These are phyloP conservation scores for Melanotaenia pygmaea DNA, from an alignment of 2,797 vertebrate genomes.

Conservation along the genomic window DNA sequence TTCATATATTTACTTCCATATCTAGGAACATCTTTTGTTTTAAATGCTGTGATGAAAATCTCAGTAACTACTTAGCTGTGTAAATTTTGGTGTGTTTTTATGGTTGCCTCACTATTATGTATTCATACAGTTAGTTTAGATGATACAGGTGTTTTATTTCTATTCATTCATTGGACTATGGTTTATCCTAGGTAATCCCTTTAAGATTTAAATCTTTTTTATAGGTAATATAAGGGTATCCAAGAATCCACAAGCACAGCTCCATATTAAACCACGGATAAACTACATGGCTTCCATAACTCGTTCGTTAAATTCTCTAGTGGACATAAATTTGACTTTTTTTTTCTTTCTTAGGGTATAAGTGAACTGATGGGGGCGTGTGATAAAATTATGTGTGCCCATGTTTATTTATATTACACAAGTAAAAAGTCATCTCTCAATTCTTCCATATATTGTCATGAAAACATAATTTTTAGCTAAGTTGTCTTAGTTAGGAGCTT, in stretches of 20 bases:
- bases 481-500: background rate
- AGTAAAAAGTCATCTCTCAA: background rate
- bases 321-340: background rate
- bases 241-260: background rate
- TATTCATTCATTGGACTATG: background rate
- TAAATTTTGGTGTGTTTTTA: background rate
- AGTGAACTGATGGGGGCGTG: too few species aligned
- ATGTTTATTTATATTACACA: too few species aligned
- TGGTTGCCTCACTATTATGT: background rate
- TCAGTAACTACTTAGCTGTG: background rate
- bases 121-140: background rate
- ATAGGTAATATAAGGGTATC: background rate
- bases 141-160: background rate
- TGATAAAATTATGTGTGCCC: too few species aligned
- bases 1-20: slow-evolving; percentile 9
- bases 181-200: background rate
- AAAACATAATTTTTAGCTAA: background rate
- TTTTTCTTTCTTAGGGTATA: too few species aligned
- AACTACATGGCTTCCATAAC: too few species aligned
- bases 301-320: too few species aligned
- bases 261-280: background rate
- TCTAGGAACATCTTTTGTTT: slow-evolving; percentile 22
- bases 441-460: background rate
- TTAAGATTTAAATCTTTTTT: background rate
- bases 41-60: background rate